Conservation (phyloP, 2,113 vertebrate species). For the Channa argus region DNA sequence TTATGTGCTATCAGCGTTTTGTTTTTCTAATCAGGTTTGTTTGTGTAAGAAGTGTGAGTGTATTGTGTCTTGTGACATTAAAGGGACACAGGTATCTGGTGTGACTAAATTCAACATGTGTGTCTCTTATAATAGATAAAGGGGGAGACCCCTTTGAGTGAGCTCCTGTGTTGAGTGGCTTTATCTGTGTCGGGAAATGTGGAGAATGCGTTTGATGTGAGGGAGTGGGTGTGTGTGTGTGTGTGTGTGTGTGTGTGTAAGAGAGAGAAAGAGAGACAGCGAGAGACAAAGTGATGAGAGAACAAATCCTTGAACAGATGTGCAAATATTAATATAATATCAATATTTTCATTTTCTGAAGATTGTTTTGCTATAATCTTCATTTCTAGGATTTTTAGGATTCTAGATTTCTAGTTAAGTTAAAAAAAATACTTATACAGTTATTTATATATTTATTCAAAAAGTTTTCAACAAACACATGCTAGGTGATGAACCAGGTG, state of each 20-base stretch:
- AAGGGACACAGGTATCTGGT: conserved; percentile 23
- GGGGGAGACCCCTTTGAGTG: conserved; percentile 47
- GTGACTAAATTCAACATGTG: background rate
- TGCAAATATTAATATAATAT: too few relatives aligned
- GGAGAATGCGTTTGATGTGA: conserved; percentile 74
- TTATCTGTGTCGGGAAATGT: conserved; percentile 68
- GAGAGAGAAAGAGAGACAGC: background rate
- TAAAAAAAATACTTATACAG: too few relatives aligned
- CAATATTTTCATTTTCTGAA: too few relatives aligned
- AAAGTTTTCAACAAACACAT: too few relatives aligned
- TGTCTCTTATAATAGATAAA: conserved; percentile 48
- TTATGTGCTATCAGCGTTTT: background rate
- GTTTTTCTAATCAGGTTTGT: background rate
- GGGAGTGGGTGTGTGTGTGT: conserved; percentile 17
- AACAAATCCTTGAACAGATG: conserved; percentile 12
- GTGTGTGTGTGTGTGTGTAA: background rate
- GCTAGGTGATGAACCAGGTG: too few relatives aligned
- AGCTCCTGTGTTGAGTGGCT: conserved; percentile 56
- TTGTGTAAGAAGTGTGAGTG: background rate
- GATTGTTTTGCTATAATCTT: too few relatives aligned
- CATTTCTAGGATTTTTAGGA: too few relatives aligned
- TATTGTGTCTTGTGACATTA: conserved; percentile 22
- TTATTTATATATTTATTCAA: too few relatives aligned
- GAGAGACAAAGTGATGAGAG: conserved; percentile 2
- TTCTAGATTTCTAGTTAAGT: too few relatives aligned